Evolutionary conservation across 2,797 vertebrate genomes (phyloP).

Genomic region (Antrozous pallidus): DNA sequence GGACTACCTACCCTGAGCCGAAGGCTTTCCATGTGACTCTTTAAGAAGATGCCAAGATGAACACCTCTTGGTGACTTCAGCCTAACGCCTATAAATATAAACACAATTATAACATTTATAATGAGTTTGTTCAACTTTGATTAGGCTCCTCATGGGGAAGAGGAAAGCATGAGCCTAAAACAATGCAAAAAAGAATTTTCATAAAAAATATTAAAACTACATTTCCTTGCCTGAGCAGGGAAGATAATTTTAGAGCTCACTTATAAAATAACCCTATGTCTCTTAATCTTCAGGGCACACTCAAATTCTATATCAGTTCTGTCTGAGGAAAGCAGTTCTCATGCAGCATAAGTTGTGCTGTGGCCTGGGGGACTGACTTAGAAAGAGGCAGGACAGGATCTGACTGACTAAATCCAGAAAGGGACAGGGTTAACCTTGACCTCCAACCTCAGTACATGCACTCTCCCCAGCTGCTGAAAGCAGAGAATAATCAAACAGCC

Average conservation of each 20-base stretch:
- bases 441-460: background rate
- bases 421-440: background rate
- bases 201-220: background rate
- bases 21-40: background rate
- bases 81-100: background rate
- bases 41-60: background rate
- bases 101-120: background rate
- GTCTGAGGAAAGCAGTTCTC: background rate
- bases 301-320: background rate
- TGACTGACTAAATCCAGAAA: background rate
- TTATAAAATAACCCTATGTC: background rate
- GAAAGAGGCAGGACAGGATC: background rate
- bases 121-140: conserved; percentile 1
- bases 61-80: background rate
- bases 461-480: background rate
- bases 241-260: background rate
- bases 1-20: background rate
- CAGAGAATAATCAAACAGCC: conserved; percentile 63
- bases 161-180: background rate
- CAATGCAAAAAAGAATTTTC: background rate
- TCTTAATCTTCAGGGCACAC: background rate
- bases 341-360: background rate
- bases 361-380: background rate
- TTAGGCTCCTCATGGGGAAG: background rate
- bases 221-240: background rate